Evolutionary conservation across 1,140 invertebrate genomes (phyloP).

Genomic region (Pseudomyrmex cubaensis): DNA sequence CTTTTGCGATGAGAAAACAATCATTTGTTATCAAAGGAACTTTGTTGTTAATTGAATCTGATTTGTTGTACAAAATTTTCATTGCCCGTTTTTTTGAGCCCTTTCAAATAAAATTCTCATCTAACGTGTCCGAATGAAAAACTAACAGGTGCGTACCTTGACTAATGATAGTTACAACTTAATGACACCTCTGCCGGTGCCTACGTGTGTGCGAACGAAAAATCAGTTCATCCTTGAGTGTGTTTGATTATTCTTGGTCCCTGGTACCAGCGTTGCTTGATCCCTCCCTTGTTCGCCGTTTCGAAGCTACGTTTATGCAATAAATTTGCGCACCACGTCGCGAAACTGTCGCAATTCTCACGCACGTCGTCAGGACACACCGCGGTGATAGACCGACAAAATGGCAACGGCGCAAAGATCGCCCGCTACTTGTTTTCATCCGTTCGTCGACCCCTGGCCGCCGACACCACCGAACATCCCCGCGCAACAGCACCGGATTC

Average conservation of each 20-base stretch:
- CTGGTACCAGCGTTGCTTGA: slow-evolving; percentile 26
- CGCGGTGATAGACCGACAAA: slow-evolving; percentile 15
- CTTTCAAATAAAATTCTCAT: background rate
- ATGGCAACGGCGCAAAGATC: slow-evolving; percentile 36
- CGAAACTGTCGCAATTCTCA: background rate
- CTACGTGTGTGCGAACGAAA: background rate
- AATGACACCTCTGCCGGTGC: background rate
- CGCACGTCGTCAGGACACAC: background rate
- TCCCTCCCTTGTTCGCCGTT: slow-evolving; percentile 8
- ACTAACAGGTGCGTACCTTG: slow-evolving; percentile 18
- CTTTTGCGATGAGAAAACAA: too few species aligned
- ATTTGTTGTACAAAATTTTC: too few species aligned
- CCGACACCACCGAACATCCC: background rate
- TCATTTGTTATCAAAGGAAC: too few species aligned
- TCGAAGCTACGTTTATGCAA: background rate
- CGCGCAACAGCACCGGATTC: background rate
- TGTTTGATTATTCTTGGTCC: slow-evolving; percentile 39
- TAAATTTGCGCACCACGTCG: slow-evolving; percentile 9
- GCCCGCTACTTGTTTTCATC: slow-evolving; percentile 16
- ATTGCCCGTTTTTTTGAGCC: background rate
- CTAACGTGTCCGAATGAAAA: background rate
- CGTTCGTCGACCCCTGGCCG: background rate
- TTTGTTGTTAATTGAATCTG: too few species aligned
- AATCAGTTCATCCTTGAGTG: slow-evolving; percentile 4
- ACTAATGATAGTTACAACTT: background rate